Base-by-base conservation (phyloP, 1,140 invertebrate genomes). In the Megalonaias nervosa region DNA sequence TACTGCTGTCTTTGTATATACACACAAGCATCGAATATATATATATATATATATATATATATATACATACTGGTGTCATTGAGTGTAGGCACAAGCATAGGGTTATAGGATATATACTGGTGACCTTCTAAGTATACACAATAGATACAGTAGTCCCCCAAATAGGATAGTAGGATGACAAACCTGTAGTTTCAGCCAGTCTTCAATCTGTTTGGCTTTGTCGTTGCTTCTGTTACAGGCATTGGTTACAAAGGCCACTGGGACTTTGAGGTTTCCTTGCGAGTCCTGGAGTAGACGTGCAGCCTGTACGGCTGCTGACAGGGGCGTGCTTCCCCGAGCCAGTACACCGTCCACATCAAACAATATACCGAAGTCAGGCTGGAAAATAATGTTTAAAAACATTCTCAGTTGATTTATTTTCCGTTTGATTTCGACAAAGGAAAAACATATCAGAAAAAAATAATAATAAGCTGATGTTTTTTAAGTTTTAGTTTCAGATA, bases 321-420 rank as follows among this genome's bases (percentile, higher is more conserved):
- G 84, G 11, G 94, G 91, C 56, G 92, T 92, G 80, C 92, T 92
- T 1, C 94, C 94, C 66, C 94, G 89, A 0, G 94, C 93, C 81
- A 95, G 91, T 0, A 95, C 94, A 19, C 94, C 94, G 82, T 95
- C 94, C 64, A 95, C 94, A 82, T 95, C 94, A 88, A 95, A 95
- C 14, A 95, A 86, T 12, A 95, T 87, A 21, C 94, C 94, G 89
- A 94, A 95, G 69, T 84, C 79, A 15, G 80, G 75, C 82, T 84
- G 74, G 21, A 72, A 75, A 19, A 66, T 70, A 60, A 68, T 48
- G 6, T 48, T 48, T 11, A 48, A 48, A 48, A 48, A 48, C 38
- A 48, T 6, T 48, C 38, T 38, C 38, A 38, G 11, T 48, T 6
- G 5, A 48, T 11, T 48, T 48, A 48, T 48, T 48, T 48, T 48